A percentile compares a stretch with the other conserved stretches of the same genome.
Conservation (phyloP, 2,113 vertebrate species). For the Chelonoidis abingdonii region DNA sequence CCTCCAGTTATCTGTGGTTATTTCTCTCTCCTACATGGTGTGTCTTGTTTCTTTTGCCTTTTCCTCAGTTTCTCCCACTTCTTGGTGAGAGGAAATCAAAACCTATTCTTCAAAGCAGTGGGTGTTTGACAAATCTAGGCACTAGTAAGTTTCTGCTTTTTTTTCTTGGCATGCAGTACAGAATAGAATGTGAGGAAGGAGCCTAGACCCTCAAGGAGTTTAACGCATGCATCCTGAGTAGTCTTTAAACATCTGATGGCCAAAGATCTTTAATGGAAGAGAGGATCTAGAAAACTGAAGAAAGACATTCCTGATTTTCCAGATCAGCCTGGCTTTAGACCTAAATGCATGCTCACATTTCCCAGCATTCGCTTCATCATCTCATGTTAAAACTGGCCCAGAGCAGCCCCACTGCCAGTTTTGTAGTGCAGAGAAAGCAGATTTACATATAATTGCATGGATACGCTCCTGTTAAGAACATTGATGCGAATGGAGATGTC, state of each 20-base stretch:
- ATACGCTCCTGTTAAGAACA: neutral
- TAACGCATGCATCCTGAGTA: neutral
- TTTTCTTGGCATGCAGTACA: neutral
- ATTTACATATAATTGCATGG: fast-evolving
- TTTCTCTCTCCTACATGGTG: neutral
- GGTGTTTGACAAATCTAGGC: neutral
- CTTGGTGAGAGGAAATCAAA: neutral
- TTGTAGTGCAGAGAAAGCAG: fast-evolving
- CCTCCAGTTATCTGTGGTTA: fast-evolving
- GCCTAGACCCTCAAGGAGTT: neutral
- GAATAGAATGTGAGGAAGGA: neutral
- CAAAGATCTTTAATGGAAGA: neutral
- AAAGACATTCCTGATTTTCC: neutral
- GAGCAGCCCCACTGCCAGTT: neutral
- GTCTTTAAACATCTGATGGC: neutral
- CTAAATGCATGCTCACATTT: neutral
- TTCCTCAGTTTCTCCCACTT: neutral
- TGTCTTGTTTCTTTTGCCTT: neutral
- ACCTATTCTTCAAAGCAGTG: neutral
- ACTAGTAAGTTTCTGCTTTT: neutral
- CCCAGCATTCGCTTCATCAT: neutral
- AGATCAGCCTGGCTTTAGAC: conserved; percentile 8
- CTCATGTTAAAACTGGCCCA: fast-evolving
- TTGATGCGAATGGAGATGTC: neutral
- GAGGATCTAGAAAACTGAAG: neutral